Base-by-base conservation (phyloP, 2,888 invertebrate genomes). In the Barypeithes pellucidus region DNA sequence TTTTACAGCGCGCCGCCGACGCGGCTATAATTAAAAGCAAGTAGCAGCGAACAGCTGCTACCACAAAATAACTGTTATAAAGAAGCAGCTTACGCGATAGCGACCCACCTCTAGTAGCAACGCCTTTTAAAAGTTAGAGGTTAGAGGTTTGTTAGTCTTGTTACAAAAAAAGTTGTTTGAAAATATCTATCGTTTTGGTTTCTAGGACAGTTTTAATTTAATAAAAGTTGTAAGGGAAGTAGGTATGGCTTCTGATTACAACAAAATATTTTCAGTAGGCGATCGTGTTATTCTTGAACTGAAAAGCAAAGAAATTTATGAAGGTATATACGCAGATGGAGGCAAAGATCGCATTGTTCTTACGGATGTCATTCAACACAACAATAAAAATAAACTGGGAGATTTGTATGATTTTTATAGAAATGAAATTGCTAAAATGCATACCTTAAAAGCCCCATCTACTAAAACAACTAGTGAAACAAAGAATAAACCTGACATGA, bases 281-380 rank as follows among this genome's bases (percentile, higher is more conserved):
- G 78, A 79, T 33, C 71, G 68, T n/a, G 29, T 80, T 14, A 68
- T 80, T 29, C 47, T 79, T 33, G 75, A 79, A 63, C 43, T 80
- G 39, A 71, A 60, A 45, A 70, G 59, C n/a, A 54, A 72, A n/a
- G 77, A 79, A 33, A 75, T 79, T 18, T 79, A 76, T 54, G 78
- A 80, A 73, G 80, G 80, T 11, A 76, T 77, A 16, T 77, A 77
- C 24, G 68, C 67, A 16, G 77, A 71, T 60, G 76, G 79, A 20
- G 79, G 77, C 9, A 73, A 75, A 54, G 75, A 77, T 45, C 73
- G 74, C 4, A 77, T 80, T 14, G 76, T 74, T 8, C 66, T 80
- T 2, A 61, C 52, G 1, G 76, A 80, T 41, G 74, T 71, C 0
- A 72, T 63, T 39, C 77, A 79, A 41, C 78, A 79, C 62, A 78